Base-by-base conservation (phyloP, 2,888 invertebrate species). In the Epinotia nisella region DNA sequence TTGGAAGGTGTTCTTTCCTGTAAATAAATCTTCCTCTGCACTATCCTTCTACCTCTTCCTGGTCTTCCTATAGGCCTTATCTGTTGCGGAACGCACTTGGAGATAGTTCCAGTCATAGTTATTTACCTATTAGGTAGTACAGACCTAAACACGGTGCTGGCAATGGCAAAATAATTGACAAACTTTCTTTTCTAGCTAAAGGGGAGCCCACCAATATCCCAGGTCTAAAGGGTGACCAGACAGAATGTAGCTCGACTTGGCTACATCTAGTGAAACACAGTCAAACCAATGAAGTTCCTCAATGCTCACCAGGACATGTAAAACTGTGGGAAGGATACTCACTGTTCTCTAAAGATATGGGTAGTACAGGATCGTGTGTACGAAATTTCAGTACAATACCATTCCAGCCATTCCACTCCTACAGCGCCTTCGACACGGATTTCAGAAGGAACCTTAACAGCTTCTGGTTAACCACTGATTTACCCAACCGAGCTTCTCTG, bases 251-350 rank as follows among this genome's bases (percentile, higher is more conserved):
- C 84, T 94, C 97, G 5, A 98, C 98, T 45, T 99, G 99, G 74
- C 97, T 97, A 77, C 91, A 98, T 41, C 91, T 98, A 75, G 98
- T 98, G 1, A 96, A 96, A 78, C 99, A 99, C 93, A 99, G 99
- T 91, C 99, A 99, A 90, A 96, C 95, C 60, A 95, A 95, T 29
- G 91, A 93, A 75, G 94, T 97, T 45, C 99, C 99, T 0, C 90
- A 94, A 29, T 99, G 99, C 88, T 97, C 98, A 76, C 90, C 94
- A 0, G 98, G 98, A 0, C 98, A 98, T 78, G 94, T 95, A 1
- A 96, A 96, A 90, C 90, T 99, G 49, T 99, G 99, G 99, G 97
- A 98, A 72, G 99, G 99, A 45, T 99, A 98, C 94, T 99, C 99
- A 64, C 94, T 99, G 66, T 94, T 99, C 10, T 99, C 98, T 86